Conservation (phyloP, 2,797 vertebrate genomes). For the Falco novaeseelandiae region DNA sequence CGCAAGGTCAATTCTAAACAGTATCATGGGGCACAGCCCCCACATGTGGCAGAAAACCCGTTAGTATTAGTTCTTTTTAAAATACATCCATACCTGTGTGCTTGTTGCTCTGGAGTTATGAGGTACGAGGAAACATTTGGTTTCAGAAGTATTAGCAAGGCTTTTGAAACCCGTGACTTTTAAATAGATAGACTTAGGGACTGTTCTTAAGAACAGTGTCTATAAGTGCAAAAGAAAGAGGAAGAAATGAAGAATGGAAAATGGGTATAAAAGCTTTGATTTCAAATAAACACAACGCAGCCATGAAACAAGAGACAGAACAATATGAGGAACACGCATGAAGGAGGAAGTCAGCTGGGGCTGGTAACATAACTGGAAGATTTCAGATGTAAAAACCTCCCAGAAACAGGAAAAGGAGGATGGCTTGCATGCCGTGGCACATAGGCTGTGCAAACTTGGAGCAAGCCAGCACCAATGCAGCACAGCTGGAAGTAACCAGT, state of each 20-base stretch:
- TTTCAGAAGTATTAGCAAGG: background rate
- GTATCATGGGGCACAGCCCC: background rate
- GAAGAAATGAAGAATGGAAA: background rate
- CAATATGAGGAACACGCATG: background rate
- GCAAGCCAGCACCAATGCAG: background rate
- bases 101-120: background rate
- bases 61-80: background rate
- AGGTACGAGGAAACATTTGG: background rate
- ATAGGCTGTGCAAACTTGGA: background rate
- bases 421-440: background rate
- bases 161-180: background rate
- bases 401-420: constrained; percentile 1
- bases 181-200: background rate
- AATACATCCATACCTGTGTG: background rate
- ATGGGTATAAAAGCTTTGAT: background rate
- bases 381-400: constrained; percentile 32
- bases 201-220: background rate
- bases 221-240: background rate
- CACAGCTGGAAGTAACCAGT: background rate
- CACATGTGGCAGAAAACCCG: constrained; percentile 32
- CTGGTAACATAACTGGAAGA: constrained; percentile 26
- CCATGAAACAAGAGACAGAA: background rate
- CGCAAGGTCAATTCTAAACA: constrained; percentile 59
- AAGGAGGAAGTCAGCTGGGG: background rate
- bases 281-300: background rate